These are phyloP conservation scores for Halesus radiatus DNA, from an alignment of 1,140 invertebrate species.

Conservation along the genomic window DNA sequence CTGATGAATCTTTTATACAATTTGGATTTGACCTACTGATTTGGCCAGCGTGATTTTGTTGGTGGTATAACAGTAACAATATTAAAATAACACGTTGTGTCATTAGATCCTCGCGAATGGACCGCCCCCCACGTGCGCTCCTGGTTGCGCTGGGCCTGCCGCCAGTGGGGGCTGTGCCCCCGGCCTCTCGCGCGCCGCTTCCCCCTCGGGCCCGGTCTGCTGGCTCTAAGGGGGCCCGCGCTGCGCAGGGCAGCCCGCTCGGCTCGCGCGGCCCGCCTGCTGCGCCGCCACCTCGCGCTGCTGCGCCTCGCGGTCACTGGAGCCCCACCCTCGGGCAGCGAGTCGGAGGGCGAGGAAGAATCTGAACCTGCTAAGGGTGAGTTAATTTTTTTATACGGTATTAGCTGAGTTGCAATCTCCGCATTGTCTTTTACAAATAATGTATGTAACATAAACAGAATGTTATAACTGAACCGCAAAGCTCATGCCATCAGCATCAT, in stretches of 20 bases:
- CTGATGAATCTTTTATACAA: too few species aligned
- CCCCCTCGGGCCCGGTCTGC: constrained; percentile 26
- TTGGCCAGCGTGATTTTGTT: too few species aligned
- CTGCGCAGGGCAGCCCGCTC: constrained; percentile 40
- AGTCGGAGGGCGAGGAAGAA: constrained; percentile 6
- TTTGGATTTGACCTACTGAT: too few species aligned
- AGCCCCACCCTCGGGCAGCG: constrained; percentile 19
- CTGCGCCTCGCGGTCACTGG: constrained; percentile 47
- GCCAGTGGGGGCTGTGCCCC: constrained; percentile 47
- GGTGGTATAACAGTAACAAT: not conserved
- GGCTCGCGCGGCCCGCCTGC: constrained; percentile 37
- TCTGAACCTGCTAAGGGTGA: constrained; percentile 41
- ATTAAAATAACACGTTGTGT: not conserved
- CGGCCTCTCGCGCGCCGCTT: constrained; percentile 37
- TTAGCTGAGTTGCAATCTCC: too few species aligned
- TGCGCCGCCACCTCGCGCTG: constrained; percentile 45
- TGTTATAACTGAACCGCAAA: too few species aligned
- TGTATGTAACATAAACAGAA: too few species aligned
- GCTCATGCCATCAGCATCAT: too few species aligned
- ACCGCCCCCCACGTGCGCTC: constrained; percentile 39
- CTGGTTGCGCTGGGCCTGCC: constrained; percentile 48
- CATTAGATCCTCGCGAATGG: constrained; percentile 50
- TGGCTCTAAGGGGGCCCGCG: constrained; percentile 22
- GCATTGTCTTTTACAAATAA: too few species aligned
- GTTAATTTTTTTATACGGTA: not conserved